Evolutionary conservation across 2,113 vertebrate genomes (phyloP), one percentile per base, ranked within the genome.

Genomic region (Charina bottae): DNA sequence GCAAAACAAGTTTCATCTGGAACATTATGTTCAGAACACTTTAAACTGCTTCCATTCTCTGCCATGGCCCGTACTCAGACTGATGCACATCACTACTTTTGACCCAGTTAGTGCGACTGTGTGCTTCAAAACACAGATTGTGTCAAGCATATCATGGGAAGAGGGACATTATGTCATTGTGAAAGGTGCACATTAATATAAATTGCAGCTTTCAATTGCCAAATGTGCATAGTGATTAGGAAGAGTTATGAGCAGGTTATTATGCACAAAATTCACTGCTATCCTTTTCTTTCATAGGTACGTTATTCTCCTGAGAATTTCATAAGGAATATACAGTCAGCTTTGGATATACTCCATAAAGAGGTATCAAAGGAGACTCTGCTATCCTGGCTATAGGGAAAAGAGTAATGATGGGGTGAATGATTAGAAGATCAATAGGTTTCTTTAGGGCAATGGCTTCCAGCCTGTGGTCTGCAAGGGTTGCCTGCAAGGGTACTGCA

Each of bases 261-360:
- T 58, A 23, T 83, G 33, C 12, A 26, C 55, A 78, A 24, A 91
- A 26, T 84, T 92, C 26, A 93, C 68, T 42, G 23, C 15, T 93
- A 33, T 0, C 1, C 3, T 87, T 49, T 91, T 96, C 83, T 94
- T 94, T 94, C 13, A 62, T 94, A 98, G 98, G 23, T 0, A 13
- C 83, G 0, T 1, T 72, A 83, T 93, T 97, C 98, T 92, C 96
- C 98, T 33, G 93, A 97, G 90, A 97, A 97, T 91, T 98, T 97
- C 93, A 92, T 83, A 0, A 85, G 64, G 60, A 93, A 94, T 90
- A 15, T 98, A 9, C 89, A 92, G 90, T 24, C 21, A 86, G 96
- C 96, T n/a, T 93, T 98, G 96, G 98, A 98, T 88, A 92, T 97
- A 46, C 96, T 98, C 78, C 97, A 98, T 1, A 87, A 49, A 26